Evolutionary conservation across 2,888 invertebrate genomes (phyloP), one percentile per base, ranked within the genome.

Genomic region (Flabesymbios commensalis): DNA sequence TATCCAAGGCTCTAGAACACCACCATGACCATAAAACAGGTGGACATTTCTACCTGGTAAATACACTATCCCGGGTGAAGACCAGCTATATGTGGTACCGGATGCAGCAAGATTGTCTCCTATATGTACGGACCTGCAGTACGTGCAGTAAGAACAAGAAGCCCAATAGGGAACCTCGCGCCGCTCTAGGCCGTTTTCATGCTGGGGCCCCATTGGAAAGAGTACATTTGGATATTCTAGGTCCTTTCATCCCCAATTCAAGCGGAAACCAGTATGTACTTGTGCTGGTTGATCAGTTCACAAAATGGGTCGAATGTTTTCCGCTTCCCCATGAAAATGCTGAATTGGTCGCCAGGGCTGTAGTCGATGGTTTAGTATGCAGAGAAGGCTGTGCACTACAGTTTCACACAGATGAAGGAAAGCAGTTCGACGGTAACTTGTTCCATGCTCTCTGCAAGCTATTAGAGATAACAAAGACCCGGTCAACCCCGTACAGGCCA

Each of bases 401-500:
- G 2, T 5, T 59, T n/a, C 41, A 47, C 42, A 28, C 54, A 7
- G 61, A 64, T 41, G 52, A 59, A 26, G 48, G 53, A 17, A 29
- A 45, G 29, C 59, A 63, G 31, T 51, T 63, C 28, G 59, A 59
- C 4, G 31, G 49, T 29, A 39, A 26, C 14, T 36, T 62, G 1
- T 59, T 63, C 24, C 28, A 19, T 3, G 53, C 33, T 5, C 24
- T 64, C 1, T 64, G 62, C 47, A 51, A 55, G 14, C 5, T 32
- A 5, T 39, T 64, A 31, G 36, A 56, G 28, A 58, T 62, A 17
- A 32, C 52, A 26, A 64, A 64, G 55, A 42, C 57, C 2, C 17
- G 61, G 5, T 61, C 64, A 7, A 64, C 64, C n/a, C 64, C 61
- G 3, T 64, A 58, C 31, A 45, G 45, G 5, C 61, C 61, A 19